Evolutionary conservation across 2,113 vertebrate species (phyloP).

Genomic region (Taxidea taxus): DNA sequence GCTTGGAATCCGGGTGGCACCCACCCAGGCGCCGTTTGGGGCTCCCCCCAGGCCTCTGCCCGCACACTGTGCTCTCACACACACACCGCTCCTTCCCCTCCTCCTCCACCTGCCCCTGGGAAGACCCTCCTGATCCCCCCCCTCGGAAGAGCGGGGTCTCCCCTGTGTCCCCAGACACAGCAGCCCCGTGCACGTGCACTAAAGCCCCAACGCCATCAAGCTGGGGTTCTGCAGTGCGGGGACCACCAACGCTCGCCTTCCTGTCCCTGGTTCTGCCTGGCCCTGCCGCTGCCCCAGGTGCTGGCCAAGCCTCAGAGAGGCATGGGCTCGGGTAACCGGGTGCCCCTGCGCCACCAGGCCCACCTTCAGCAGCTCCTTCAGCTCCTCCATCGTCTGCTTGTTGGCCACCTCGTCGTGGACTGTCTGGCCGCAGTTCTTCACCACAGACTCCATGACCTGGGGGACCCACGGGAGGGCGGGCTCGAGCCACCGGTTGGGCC

Average conservation of each 20-base stretch:
- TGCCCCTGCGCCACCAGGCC: accelerated
- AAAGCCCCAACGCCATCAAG: background rate
- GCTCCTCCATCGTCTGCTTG: constrained; percentile 98
- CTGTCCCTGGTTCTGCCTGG: background rate
- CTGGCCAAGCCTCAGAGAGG: background rate
- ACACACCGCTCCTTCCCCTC: background rate
- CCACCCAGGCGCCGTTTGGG: background rate
- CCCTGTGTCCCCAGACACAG: accelerated
- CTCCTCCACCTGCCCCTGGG: background rate
- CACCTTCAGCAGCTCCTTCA: constrained; percentile 98
- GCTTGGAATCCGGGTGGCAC: background rate
- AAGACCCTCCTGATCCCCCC: background rate
- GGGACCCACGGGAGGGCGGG: background rate
- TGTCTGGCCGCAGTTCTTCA: constrained; percentile 98
- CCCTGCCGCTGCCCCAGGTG: background rate
- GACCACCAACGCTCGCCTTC: accelerated
- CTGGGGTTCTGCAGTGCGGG: accelerated
- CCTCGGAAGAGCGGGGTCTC: background rate
- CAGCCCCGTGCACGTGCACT: background rate
- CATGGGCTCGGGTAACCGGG: accelerated
- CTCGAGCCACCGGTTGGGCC: accelerated
- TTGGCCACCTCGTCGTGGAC: constrained; percentile 97
- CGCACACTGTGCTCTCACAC: accelerated
- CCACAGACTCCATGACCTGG: constrained; percentile 97
- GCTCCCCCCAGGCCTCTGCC: background rate